Conservation (phyloP, 2,797 vertebrate genomes). For the Philypnodon macrostomus region DNA sequence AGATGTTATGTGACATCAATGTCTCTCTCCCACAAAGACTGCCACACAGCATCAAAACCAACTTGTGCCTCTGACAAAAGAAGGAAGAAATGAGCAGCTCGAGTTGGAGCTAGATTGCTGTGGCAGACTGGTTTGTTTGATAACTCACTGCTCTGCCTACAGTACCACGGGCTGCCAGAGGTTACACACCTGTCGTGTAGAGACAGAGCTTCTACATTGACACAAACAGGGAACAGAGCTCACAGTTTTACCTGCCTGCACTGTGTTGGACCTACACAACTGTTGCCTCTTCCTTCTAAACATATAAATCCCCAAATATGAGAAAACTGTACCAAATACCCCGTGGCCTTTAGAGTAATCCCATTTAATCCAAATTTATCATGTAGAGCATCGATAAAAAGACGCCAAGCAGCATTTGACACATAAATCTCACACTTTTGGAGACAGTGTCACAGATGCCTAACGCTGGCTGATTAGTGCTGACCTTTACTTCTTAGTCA, state of each 20-base stretch:
- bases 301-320: slow-evolving; percentile 5
- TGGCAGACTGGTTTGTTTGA: slow-evolving; percentile 18
- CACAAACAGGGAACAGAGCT: slow-evolving; percentile 10
- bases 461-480: slow-evolving; percentile 38
- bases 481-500: slow-evolving; percentile 45
- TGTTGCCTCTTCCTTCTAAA: slow-evolving; percentile 3
- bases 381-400: slow-evolving; percentile 29
- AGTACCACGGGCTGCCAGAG: slow-evolving; percentile 29
- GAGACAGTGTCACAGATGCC: slow-evolving; percentile 32
- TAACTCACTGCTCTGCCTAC: slow-evolving; percentile 24
- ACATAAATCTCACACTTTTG: slow-evolving; percentile 30
- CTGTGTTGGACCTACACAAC: background rate
- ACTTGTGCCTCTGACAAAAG: background rate
- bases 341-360: slow-evolving; percentile 38
- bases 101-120: slow-evolving; percentile 9
- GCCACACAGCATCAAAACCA: no score
- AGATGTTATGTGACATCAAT: slow-evolving; percentile 24
- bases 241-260: background rate
- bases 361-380: slow-evolving; percentile 43
- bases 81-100: slow-evolving; percentile 17
- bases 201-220: slow-evolving; percentile 23
- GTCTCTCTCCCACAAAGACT: no score
- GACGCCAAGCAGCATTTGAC: slow-evolving; percentile 23
- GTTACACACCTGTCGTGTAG: slow-evolving; percentile 30
- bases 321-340: no score